phyloP scores from a whole-genome alignment of 2,888 invertebrate genomes.

The Agriopis marginaria region DNA sequence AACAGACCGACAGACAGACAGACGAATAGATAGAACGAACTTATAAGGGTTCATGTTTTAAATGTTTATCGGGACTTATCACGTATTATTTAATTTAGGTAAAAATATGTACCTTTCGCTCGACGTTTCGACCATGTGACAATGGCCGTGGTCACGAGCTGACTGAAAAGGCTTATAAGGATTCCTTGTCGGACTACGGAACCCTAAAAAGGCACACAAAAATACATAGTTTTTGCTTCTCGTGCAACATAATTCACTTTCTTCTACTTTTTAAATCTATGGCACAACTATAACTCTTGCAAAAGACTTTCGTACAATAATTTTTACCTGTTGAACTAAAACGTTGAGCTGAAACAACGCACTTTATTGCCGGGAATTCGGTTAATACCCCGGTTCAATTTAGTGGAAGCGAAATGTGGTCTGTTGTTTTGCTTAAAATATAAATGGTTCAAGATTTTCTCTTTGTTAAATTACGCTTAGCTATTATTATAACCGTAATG shows the following conservation, averaged over 20 bases:
- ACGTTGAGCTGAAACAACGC: slow-evolving; percentile 48
- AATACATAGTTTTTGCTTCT: too few species aligned
- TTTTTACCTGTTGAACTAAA: slow-evolving; percentile 70
- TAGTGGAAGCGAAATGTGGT: slow-evolving; percentile 60
- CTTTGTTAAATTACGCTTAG: slow-evolving; percentile 43
- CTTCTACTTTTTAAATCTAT: neutral
- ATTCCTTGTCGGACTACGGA: too few species aligned
- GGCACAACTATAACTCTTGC: slow-evolving; percentile 44
- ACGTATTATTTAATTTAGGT: too few species aligned
- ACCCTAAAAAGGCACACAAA: too few species aligned
- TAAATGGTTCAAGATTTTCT: slow-evolving; percentile 42
- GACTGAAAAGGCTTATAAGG: too few species aligned
- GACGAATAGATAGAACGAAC: too few species aligned
- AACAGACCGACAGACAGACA: too few species aligned
- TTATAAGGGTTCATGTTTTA: too few species aligned
- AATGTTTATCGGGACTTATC: too few species aligned
- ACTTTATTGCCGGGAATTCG: slow-evolving; percentile 63
- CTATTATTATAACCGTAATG: slow-evolving; percentile 46
- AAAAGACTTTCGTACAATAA: slow-evolving; percentile 53
- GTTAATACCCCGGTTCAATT: slow-evolving; percentile 61
- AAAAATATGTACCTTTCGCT: too few species aligned
- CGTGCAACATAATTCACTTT: neutral
- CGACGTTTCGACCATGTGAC: too few species aligned
- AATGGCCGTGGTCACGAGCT: too few species aligned
- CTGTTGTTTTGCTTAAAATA: slow-evolving; percentile 46